Evolutionary conservation across 1,140 invertebrate species (phyloP).

Genomic region (Chironomus tepperi): DNA sequence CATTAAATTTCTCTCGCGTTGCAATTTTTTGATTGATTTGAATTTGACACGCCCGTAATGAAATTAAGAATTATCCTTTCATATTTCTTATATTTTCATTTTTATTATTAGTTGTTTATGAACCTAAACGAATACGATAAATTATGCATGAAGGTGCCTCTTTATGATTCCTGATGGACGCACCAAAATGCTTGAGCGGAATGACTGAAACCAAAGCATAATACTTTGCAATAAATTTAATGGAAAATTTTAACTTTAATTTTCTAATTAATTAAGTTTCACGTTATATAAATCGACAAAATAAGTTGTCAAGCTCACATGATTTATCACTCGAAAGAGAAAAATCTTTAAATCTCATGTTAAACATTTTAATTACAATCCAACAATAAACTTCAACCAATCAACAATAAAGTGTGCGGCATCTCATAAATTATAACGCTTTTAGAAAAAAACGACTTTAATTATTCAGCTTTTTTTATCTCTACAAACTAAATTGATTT

Average conservation of each 20-base stretch:
- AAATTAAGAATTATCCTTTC: conserved; percentile 16
- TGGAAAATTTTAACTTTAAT: no score
- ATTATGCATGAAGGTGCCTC: no score
- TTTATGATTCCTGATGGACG: no score
- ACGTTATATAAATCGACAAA: background rate
- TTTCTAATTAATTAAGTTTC: no score
- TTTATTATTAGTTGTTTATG: no score
- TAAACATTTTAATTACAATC: background rate
- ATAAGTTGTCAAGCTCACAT: background rate
- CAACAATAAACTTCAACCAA: background rate
- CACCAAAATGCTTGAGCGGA: no score
- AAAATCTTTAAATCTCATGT: background rate
- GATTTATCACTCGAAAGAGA: background rate
- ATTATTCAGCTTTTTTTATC: background rate
- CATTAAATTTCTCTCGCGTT: background rate
- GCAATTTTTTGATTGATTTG: conserved; percentile 19
- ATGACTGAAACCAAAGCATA: no score
- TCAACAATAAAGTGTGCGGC: background rate
- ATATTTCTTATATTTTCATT: no score
- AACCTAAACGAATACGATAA: no score
- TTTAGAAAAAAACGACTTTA: background rate
- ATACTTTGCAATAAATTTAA: no score
- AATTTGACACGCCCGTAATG: conserved; percentile 19
- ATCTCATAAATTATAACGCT: conserved; percentile 3
- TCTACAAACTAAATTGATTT: background rate